Percentiles rank a stretch among this genome's conserved stretches.
These are phyloP conservation scores for Aphaenogaster floridana DNA, from an alignment of 1,140 invertebrate genomes.

Conservation along the genomic window DNA sequence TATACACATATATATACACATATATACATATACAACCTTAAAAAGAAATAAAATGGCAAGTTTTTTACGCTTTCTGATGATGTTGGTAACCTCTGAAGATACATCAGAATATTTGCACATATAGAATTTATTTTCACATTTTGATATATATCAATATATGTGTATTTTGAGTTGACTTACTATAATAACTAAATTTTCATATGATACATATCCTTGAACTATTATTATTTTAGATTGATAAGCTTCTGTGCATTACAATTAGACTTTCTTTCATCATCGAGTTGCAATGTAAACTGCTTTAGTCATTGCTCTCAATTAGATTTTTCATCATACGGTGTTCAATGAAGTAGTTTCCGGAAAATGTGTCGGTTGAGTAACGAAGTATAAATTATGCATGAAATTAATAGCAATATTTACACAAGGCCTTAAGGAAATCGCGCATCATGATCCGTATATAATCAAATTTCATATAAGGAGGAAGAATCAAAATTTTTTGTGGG, in stretches of 20 bases:
- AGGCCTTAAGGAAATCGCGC: constrained; percentile 24
- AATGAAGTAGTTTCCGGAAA: background rate
- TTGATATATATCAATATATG: constrained; percentile 12
- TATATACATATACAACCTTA: background rate
- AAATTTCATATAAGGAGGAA: constrained; percentile 41
- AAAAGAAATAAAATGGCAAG: background rate
- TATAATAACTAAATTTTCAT: constrained; percentile 11
- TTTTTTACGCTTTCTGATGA: constrained; percentile 2
- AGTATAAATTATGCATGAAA: constrained; percentile 26
- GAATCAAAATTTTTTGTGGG: constrained; percentile 50
- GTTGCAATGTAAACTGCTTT: background rate
- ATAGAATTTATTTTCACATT: constrained; percentile 75
- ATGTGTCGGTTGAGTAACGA: background rate
- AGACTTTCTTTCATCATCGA: background rate
- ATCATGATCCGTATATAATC: constrained; percentile 30
- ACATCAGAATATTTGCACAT: constrained; percentile 62
- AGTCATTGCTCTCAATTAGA: background rate
- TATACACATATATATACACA: background rate
- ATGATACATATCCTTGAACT: background rate
- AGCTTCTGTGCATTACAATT: constrained; percentile 6
- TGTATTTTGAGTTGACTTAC: background rate
- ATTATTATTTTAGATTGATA: constrained; percentile 11
- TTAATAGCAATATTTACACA: constrained; percentile 44
- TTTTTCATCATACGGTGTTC: background rate
- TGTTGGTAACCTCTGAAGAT: constrained; percentile 58